These are phyloP conservation scores for Minunthozetes semirufus DNA, from an alignment of 2,888 invertebrate species.

Conservation along the genomic window DNA sequence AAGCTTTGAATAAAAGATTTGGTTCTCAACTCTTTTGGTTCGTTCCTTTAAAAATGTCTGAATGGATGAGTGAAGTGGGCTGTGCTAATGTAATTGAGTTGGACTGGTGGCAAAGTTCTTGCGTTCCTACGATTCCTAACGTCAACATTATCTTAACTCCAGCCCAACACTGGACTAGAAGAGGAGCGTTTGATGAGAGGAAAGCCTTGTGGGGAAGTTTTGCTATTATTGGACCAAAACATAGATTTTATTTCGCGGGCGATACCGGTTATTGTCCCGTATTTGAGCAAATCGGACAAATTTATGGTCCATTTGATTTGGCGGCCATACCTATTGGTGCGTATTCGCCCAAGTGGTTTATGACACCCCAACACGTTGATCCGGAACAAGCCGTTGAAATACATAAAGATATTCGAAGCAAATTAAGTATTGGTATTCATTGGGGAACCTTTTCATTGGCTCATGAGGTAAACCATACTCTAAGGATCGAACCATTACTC, in stretches of 20 bases:
- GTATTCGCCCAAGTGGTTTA: conserved; percentile 53
- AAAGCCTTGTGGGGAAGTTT: conserved; percentile 54
- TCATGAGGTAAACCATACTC: conserved; percentile 42
- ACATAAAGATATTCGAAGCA: conserved; percentile 49
- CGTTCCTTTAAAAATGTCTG: conserved; percentile 50
- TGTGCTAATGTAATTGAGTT: conserved; percentile 50
- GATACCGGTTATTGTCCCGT: conserved; percentile 53
- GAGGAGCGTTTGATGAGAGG: conserved; percentile 49
- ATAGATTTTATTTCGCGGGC: conserved; percentile 52
- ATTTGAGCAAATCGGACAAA: conserved; percentile 51
- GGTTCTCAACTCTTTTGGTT: conserved; percentile 49
- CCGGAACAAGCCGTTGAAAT: conserved; percentile 52
- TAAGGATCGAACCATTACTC: not conserved
- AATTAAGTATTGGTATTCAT: conserved; percentile 52
- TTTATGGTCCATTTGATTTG: conserved; percentile 52
- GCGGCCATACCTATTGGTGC: conserved; percentile 55
- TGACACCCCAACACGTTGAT: conserved; percentile 51
- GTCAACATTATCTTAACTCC: conserved; percentile 50
- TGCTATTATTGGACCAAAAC: conserved; percentile 49
- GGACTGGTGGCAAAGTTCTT: conserved; percentile 49
- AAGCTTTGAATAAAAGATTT: conserved; percentile 39
- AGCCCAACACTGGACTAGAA: conserved; percentile 53
- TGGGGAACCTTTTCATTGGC: conserved; percentile 53
- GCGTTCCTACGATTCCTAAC: conserved; percentile 40
- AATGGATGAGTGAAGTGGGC: conserved; percentile 48